Conservation (phyloP, 2,888 invertebrate genomes). For the Mystacides longicornis region DNA sequence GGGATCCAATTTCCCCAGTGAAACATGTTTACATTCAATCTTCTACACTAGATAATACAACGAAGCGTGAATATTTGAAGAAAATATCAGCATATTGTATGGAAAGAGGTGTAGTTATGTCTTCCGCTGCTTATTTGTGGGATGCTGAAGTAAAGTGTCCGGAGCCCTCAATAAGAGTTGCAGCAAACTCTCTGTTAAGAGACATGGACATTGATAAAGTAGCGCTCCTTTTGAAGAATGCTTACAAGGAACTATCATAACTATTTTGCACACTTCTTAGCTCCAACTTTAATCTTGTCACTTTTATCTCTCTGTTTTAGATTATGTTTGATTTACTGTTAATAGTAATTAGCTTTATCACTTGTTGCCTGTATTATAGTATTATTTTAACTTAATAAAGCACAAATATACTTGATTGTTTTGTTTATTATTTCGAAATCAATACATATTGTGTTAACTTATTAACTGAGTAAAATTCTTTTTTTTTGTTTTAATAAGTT, state of each 20-base stretch:
- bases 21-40: constrained; percentile 64
- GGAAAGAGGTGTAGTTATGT: constrained; percentile 59
- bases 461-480: too few relatives aligned
- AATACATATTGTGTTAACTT: too few relatives aligned
- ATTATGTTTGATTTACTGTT: too few relatives aligned
- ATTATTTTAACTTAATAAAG: too few relatives aligned
- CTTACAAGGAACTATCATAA: constrained; percentile 23
- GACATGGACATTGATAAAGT: constrained; percentile 51
- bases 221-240: constrained; percentile 38
- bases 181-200: constrained; percentile 57
- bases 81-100: constrained; percentile 60
- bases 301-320: too few relatives aligned
- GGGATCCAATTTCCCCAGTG: constrained; percentile 61
- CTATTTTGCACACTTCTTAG: background rate
- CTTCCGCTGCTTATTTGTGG: constrained; percentile 62
- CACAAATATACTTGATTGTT: too few relatives aligned
- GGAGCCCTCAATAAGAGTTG: constrained; percentile 65
- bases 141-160: constrained; percentile 57
- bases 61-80: constrained; percentile 50
- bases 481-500: too few relatives aligned
- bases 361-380: too few relatives aligned
- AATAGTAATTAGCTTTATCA: too few relatives aligned
- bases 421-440: too few relatives aligned
- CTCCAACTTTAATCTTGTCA: background rate
- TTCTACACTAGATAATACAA: constrained; percentile 38